Conservation (phyloP, 2,888 invertebrate genomes). For the Limnephilus auricula region DNA sequence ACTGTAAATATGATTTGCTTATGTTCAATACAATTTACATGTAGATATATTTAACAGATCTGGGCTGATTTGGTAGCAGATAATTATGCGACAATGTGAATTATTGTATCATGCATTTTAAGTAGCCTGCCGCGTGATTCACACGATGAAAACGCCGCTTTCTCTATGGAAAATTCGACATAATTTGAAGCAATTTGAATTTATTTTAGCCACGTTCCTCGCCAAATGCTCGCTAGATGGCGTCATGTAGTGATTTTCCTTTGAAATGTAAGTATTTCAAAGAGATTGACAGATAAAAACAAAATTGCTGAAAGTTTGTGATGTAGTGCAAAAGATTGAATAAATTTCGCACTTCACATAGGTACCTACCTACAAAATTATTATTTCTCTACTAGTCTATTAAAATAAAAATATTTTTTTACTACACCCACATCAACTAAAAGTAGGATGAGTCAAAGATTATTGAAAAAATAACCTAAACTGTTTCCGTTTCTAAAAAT, state of each 20-base stretch:
- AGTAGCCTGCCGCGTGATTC: slow-evolving; percentile 15
- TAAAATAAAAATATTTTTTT: too few relatives aligned
- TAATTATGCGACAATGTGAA: slow-evolving; percentile 52
- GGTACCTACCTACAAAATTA: too few relatives aligned
- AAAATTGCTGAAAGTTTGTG: neutral
- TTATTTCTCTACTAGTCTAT: too few relatives aligned
- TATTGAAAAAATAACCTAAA: too few relatives aligned
- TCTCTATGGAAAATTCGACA: neutral
- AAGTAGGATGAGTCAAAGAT: too few relatives aligned
- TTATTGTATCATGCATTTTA: slow-evolving; percentile 45
- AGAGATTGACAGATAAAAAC: neutral
- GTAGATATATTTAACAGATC: neutral
- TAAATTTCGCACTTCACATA: neutral
- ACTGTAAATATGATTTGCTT: neutral
- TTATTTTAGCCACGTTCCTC: slow-evolving; percentile 7
- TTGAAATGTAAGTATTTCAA: neutral
- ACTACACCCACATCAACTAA: too few relatives aligned
- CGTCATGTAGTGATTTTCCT: neutral
- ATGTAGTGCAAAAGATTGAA: neutral
- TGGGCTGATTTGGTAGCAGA: slow-evolving; percentile 22
- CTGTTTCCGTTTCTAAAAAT: too few relatives aligned
- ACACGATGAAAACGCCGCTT: slow-evolving; percentile 4
- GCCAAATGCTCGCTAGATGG: neutral
- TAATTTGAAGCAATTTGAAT: slow-evolving; percentile 51
- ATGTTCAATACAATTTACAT: neutral